Evolutionary conservation across 2,888 invertebrate species (phyloP).

Genomic region (Catocala fraxini): DNA sequence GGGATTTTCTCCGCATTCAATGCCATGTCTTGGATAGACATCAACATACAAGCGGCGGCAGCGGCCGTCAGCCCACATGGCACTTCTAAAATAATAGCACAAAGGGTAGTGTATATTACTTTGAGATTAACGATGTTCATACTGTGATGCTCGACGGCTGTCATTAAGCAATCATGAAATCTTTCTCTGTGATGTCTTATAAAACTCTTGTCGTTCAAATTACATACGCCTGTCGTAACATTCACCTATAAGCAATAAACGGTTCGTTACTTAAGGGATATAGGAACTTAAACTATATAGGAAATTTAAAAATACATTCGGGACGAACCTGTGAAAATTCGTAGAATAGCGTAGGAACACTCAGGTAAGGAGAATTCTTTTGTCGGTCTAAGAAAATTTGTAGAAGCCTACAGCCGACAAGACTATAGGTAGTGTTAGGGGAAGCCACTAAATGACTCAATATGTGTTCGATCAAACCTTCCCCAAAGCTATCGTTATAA

Average conservation of each 20-base stretch:
- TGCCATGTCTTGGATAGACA: slow-evolving; percentile 88
- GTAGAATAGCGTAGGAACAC: slow-evolving; percentile 83
- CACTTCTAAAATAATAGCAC: slow-evolving; percentile 86
- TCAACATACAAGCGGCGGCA: slow-evolving; percentile 85
- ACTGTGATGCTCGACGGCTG: slow-evolving; percentile 79
- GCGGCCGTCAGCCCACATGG: slow-evolving; percentile 89
- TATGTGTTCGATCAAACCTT: slow-evolving; percentile 80
- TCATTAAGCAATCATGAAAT: slow-evolving; percentile 73
- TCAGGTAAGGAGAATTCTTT: slow-evolving; percentile 77
- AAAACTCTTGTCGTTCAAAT: slow-evolving; percentile 82
- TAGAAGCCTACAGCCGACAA: slow-evolving; percentile 86
- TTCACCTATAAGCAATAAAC: slow-evolving; percentile 61
- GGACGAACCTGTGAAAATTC: slow-evolving; percentile 69
- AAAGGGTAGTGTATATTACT: slow-evolving; percentile 84
- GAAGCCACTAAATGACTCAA: slow-evolving; percentile 81
- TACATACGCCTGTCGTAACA: slow-evolving; percentile 71
- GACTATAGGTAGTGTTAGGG: slow-evolving; percentile 74
- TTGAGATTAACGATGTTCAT: slow-evolving; percentile 82
- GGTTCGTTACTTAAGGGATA: background rate
- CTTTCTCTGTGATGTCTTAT: slow-evolving; percentile 80
- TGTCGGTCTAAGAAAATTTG: slow-evolving; percentile 87
- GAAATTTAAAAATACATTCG: slow-evolving; percentile 31
- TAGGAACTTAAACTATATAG: too few species aligned
- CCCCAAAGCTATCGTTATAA: slow-evolving; percentile 77
- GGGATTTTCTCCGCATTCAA: slow-evolving; percentile 70